phyloP scores from a whole-genome alignment of 2,797 vertebrate species.

The Phoebastria nigripes region DNA sequence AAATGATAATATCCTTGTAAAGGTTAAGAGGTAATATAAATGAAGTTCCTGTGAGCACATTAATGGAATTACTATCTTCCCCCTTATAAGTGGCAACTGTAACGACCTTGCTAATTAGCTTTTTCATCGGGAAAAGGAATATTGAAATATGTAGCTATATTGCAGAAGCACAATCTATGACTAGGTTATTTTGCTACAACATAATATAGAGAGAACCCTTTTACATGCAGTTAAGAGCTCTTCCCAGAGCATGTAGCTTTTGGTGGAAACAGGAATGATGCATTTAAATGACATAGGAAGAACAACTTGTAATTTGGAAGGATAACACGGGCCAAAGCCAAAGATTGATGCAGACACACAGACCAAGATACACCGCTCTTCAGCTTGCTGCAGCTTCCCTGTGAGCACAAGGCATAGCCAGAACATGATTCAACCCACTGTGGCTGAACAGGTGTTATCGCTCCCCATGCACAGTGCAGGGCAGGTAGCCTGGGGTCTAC shows the following conservation, averaged over 20 bases:
- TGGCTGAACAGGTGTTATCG: neutral
- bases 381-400: neutral
- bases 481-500: neutral
- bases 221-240: neutral
- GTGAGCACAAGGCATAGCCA: neutral
- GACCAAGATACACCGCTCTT: neutral
- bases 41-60: constrained; percentile 46
- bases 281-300: neutral
- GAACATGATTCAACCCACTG: neutral
- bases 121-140: neutral
- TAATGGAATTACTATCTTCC: constrained; percentile 40
- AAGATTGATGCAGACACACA: neutral
- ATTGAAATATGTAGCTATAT: constrained; percentile 22
- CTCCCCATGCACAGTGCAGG: neutral
- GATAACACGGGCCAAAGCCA: neutral
- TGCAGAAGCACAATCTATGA: neutral
- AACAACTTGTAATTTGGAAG: neutral
- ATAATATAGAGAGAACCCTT: neutral
- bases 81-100: constrained; percentile 29
- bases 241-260: neutral
- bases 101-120: constrained; percentile 48
- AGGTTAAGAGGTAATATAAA: constrained; percentile 65
- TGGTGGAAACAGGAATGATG: neutral
- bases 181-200: neutral
- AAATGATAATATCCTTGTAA: constrained; percentile 59